Base-by-base conservation (phyloP, 1,140 invertebrate species). In the Samia ricini region DNA sequence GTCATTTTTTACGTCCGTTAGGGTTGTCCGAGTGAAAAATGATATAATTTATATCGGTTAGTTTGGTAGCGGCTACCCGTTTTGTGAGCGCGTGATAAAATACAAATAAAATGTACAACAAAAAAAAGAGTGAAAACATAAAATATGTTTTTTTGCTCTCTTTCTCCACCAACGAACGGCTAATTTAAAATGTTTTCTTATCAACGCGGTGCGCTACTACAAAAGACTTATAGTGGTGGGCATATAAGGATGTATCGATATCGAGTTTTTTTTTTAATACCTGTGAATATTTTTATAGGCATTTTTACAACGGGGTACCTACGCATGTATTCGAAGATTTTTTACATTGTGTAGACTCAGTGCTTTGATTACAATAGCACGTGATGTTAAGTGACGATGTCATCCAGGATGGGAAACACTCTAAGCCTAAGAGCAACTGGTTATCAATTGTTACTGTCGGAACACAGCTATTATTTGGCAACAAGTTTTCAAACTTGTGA, bases 111-210 rank as follows among this genome's bases (percentile, higher is more conserved):
- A 82, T 12, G 12, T 10, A 21, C 20, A 18, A 2, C 6, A 50
- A 52, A 76, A 82, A 76, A 81, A 69, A 74, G 66, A n/a, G n/a
- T n/a, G n/a, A n/a, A n/a, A 75, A 75, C 74, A 76, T 71, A 69
- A 72, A 73, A 69, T 71, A 74, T 76, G 64, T 81, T 81, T 82
- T 84, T 87, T 87, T 85, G n/a, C 74, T 42, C 12, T 42, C 33
- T 42, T 15, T 42, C 10, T 42, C 33, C 77, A 77, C 81, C 79
- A 69, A 69, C 85, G 80, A 88, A 69, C 85, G 80, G 87, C 87
- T 89, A 89, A 89, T 89, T 89, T 89, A 85, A 83, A 88, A 89
- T 87, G 87, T 87, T 88, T 83, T 77, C 85, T 88, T 89, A 89
- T 89, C 87, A 89, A 88, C 87, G 83, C 83, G 81, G 82, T 74